Conservation (phyloP, 2,797 vertebrate species). For the Lacerta viridis region DNA sequence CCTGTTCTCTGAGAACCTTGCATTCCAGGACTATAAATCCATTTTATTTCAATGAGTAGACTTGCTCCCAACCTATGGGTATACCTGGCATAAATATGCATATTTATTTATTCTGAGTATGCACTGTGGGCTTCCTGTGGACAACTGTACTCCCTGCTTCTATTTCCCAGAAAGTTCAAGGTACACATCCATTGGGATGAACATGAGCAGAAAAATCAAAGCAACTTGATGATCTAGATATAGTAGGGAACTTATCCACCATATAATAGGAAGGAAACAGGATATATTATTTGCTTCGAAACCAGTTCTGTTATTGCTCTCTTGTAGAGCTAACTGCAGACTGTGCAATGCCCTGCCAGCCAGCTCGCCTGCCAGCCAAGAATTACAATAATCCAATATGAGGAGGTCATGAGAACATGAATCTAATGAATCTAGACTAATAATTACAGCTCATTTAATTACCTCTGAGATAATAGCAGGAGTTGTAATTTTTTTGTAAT, state of each 20-base stretch:
- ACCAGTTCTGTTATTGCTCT: constrained; percentile 35
- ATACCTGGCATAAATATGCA: too few species aligned
- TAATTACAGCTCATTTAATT: constrained; percentile 75
- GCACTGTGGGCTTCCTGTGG: too few species aligned
- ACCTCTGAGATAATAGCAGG: constrained; percentile 68
- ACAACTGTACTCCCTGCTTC: neutral
- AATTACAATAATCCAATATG: constrained; percentile 68
- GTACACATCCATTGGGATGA: neutral
- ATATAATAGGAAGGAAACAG: constrained; percentile 35
- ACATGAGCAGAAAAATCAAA: constrained; percentile 15
- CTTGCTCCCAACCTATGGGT: too few species aligned
- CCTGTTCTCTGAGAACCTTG: too few species aligned
- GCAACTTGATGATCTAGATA: constrained; percentile 27
- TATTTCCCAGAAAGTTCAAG: neutral
- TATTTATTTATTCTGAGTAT: too few species aligned
- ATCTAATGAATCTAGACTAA: constrained; percentile 76
- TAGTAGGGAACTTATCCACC: constrained; percentile 41
- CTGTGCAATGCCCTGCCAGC: constrained; percentile 45
- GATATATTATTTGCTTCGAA: constrained; percentile 52
- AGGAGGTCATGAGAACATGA: constrained; percentile 65
- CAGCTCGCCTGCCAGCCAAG: constrained; percentile 36
- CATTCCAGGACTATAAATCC: too few species aligned
- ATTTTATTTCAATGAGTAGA: too few species aligned
- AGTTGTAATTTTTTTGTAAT: constrained; percentile 68
- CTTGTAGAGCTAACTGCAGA: constrained; percentile 49